These are phyloP conservation scores for Euura saliciscinereae DNA, from an alignment of 1,140 invertebrate genomes.

Conservation along the genomic window DNA sequence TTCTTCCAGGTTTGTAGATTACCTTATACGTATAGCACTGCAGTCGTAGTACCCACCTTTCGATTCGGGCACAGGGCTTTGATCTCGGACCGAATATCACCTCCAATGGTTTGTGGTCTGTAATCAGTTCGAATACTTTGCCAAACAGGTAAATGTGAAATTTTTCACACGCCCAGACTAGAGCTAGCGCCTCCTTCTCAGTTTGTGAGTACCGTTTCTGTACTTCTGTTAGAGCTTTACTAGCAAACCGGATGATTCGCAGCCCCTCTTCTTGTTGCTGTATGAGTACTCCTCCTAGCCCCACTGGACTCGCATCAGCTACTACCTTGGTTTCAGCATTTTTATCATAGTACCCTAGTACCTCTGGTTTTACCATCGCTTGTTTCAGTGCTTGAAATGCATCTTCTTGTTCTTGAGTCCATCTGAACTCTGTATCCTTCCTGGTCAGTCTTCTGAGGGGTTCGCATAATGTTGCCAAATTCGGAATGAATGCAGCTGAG, in stretches of 20 bases:
- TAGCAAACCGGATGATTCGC: constrained; percentile 46
- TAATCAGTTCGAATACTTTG: constrained; percentile 41
- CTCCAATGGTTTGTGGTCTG: constrained; percentile 45
- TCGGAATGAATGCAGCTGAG: constrained; percentile 41
- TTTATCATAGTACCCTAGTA: constrained; percentile 49
- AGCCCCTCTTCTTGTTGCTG: constrained; percentile 30
- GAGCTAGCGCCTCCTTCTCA: constrained; percentile 50
- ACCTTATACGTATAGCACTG: constrained; percentile 43
- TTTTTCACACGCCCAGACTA: constrained; percentile 45
- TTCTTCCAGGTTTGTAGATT: constrained; percentile 43
- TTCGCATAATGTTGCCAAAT: constrained; percentile 38
- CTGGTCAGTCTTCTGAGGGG: constrained; percentile 34
- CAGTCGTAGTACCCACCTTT: constrained; percentile 45
- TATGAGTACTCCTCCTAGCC: constrained; percentile 46
- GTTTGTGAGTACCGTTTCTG: constrained; percentile 52
- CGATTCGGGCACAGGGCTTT: constrained; percentile 41
- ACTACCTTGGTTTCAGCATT: constrained; percentile 44
- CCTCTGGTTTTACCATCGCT: constrained; percentile 32
- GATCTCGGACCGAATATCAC: constrained; percentile 33
- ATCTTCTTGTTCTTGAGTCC: constrained; percentile 27
- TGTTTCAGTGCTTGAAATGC: constrained; percentile 41
- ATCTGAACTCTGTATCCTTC: constrained; percentile 32
- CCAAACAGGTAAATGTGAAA: constrained; percentile 47
- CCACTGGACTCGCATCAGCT: constrained; percentile 56
- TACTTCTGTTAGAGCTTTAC: constrained; percentile 44